These are phyloP conservation scores for Triops cancriformis DNA, from an alignment of 1,140 invertebrate species.

Conservation along the genomic window DNA sequence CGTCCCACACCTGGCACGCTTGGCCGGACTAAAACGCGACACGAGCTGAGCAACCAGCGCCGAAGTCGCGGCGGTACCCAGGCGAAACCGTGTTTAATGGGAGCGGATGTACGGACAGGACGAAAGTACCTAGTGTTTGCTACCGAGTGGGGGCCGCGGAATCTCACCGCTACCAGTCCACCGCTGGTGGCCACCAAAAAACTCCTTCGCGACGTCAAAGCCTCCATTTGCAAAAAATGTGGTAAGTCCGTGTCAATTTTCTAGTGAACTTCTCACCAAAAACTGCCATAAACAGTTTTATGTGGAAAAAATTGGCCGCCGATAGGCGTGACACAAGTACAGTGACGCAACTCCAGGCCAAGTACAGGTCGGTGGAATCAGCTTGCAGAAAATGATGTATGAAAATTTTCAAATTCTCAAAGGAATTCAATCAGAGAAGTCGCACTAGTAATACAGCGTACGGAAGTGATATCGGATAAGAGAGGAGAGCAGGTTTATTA, in stretches of 20 bases:
- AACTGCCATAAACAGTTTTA: too few relatives aligned
- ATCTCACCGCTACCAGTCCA: constrained; percentile 54
- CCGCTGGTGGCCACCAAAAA: constrained; percentile 47
- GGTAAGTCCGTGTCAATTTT: constrained; percentile 42
- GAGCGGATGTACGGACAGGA: constrained; percentile 51
- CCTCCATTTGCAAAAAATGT: constrained; percentile 51
- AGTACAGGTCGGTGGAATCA: too few relatives aligned
- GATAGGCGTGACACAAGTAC: too few relatives aligned
- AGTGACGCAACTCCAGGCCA: too few relatives aligned
- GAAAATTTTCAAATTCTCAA: too few relatives aligned
- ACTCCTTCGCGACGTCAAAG: constrained; percentile 45
- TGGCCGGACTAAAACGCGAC: constrained; percentile 32
- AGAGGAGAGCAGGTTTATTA: too few relatives aligned
- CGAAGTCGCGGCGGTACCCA: neutral
- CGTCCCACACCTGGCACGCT: constrained; percentile 28
- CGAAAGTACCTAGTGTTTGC: constrained; percentile 57
- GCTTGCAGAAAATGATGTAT: too few relatives aligned
- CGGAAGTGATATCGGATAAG: too few relatives aligned
- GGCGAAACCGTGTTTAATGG: constrained; percentile 34
- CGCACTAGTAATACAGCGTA: too few relatives aligned
- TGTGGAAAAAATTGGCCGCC: too few relatives aligned
- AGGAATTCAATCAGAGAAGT: too few relatives aligned
- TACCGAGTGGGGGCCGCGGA: constrained; percentile 53
- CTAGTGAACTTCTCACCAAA: neutral
- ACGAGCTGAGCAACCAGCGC: constrained; percentile 36